Percentiles rank a stretch among this genome's conserved stretches.
phyloP scores from a whole-genome alignment of 2,113 vertebrate species.

The Chaetura pelagica region DNA sequence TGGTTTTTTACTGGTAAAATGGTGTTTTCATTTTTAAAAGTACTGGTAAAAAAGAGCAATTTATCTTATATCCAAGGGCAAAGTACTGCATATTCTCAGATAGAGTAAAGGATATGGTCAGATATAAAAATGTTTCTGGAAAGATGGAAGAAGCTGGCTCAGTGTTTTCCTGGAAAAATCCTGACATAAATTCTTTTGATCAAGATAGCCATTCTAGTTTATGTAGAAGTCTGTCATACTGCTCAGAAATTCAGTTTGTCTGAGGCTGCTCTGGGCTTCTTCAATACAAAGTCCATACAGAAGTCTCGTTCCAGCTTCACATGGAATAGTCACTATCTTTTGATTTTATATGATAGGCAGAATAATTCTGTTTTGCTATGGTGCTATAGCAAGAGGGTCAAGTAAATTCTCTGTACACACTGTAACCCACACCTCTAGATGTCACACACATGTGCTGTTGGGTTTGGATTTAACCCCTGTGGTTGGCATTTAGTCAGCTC shows the following conservation, averaged over 20 bases:
- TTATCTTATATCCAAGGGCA: not conserved
- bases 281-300: not conserved
- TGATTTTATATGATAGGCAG: not conserved
- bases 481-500: not conserved
- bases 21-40: not conserved
- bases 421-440: not conserved
- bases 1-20: not conserved
- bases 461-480: not conserved
- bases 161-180: not conserved
- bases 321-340: not conserved
- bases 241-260: constrained; percentile 7
- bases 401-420: not conserved
- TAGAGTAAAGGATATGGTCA: not conserved
- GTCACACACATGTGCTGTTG: not conserved
- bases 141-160: not conserved
- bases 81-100: not conserved
- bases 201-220: not conserved
- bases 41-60: not conserved
- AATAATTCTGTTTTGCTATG: not conserved
- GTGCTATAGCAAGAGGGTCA: not conserved
- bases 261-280: not conserved
- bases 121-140: not conserved
- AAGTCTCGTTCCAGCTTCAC: not conserved
- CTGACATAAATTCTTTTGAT: not conserved
- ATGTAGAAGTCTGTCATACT: not conserved